Evolutionary conservation across 2,113 vertebrate genomes (phyloP).

Genomic region (Struthio camelus): DNA sequence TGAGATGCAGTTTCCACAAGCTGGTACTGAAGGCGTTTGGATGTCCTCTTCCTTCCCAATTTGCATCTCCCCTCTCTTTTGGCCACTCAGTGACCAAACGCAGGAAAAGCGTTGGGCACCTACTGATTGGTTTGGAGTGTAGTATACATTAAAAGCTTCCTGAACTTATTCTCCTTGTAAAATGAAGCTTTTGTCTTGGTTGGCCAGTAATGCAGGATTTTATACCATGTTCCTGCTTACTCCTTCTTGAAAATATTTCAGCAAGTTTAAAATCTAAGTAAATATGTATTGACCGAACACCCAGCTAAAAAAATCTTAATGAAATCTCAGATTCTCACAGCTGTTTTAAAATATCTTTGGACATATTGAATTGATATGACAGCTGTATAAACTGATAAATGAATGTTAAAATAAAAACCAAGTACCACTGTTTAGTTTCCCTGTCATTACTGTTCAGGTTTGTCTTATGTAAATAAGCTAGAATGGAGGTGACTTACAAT

Average conservation of each 20-base stretch:
- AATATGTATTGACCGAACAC: neutral
- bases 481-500: neutral
- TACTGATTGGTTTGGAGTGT: neutral
- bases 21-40: accelerated
- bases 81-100: accelerated
- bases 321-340: neutral
- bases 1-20: neutral
- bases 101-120: neutral
- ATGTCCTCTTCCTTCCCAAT: neutral
- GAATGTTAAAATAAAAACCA: neutral
- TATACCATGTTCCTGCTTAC: neutral
- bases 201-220: neutral
- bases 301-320: neutral
- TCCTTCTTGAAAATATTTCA: neutral
- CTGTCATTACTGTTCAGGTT: neutral
- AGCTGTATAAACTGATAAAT: neutral
- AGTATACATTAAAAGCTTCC: neutral
- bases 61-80: neutral
- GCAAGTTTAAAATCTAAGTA: neutral
- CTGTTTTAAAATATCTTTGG: neutral
- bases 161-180: neutral
- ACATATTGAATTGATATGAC: neutral
- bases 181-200: neutral
- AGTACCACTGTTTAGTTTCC: neutral
- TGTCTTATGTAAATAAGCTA: neutral